Evolutionary conservation across 2,113 vertebrate species (phyloP).

Genomic region (Charadrius vociferus): DNA sequence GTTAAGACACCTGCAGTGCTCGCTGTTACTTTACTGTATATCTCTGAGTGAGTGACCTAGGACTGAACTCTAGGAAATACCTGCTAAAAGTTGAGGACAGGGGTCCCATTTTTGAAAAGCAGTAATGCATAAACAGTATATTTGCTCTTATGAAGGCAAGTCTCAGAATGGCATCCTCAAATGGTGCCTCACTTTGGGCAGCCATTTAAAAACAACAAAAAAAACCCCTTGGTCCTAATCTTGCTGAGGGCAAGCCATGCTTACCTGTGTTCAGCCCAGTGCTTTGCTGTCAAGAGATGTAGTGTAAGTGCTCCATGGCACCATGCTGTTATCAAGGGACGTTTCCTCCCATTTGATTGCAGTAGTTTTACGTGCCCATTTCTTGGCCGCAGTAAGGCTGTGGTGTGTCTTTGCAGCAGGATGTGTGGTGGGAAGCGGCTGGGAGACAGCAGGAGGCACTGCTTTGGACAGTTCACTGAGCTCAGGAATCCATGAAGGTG

Average conservation of each 20-base stretch:
- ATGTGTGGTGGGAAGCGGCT: accelerated
- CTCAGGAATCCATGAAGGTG: background rate
- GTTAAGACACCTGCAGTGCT: background rate
- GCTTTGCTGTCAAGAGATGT: background rate
- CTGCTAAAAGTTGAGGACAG: background rate
- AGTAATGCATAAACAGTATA: background rate
- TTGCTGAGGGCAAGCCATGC: background rate
- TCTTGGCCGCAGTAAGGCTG: background rate
- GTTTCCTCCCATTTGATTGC: background rate
- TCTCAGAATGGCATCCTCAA: background rate
- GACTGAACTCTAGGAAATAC: background rate
- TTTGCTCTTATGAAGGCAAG: background rate
- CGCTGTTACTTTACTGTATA: background rate
- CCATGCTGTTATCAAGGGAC: background rate
- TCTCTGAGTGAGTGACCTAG: background rate
- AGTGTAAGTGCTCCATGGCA: background rate
- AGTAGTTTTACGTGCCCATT: background rate
- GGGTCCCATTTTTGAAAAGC: background rate
- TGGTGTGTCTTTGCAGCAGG: background rate
- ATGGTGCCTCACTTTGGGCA: background rate
- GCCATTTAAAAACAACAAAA: background rate
- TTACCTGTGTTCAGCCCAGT: background rate
- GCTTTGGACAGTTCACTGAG: background rate
- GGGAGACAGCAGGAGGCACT: background rate
- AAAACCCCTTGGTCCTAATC: background rate